Evolutionary conservation across 2,113 vertebrate genomes (phyloP), one percentile per base, ranked within the genome.

Genomic region (zebrafish (Danio rerio)): DNA sequence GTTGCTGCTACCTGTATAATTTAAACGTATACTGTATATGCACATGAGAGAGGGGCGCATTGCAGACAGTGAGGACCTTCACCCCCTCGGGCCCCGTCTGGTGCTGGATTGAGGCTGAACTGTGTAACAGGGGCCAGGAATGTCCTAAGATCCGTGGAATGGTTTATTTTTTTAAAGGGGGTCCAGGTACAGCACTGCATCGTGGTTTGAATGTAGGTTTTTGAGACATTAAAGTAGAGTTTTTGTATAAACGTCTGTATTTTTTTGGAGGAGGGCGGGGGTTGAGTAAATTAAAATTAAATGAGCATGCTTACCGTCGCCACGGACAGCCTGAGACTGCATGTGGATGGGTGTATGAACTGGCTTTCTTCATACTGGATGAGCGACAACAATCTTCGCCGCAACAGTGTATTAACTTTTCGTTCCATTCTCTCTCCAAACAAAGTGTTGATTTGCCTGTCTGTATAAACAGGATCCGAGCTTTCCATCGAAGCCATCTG

Each of bases 1-100:
- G 92, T 95, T 96, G 97, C 97, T 99, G 97, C 97, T 98, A 98
- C 95, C 93, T 95, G 91, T 93, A 91, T 88, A 89, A 92, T 92
- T 93, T 92, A 88, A 92, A 92, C 86, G 87, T 89, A 89, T 88
- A 92, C 91, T 92, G 89, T 93, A 92, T 85, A 92, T 94, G 91
- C 92, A 92, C 91, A 93, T 89, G 86, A 84, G 68, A 88, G 88
- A 91, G 62, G 73, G 89, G 89, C 87, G 87, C 89, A 75, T 83
- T 80, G 78, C 72, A 68, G 85, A 87, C 87, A 86, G 85, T 84
- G 73, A 84, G 87, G 89, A 87, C 71, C 52, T 31, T 56, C 80
- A 78, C 73, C 84, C 86, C 74, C 20, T 47, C 45, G 18, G 62
- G 52, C 71, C 65, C n/a, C 40, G 20, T 31, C 75, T 45, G 13